These are phyloP conservation scores for Caenorhabditis zanzibari DNA, from an alignment of 2,888 invertebrate species.

Conservation along the genomic window DNA sequence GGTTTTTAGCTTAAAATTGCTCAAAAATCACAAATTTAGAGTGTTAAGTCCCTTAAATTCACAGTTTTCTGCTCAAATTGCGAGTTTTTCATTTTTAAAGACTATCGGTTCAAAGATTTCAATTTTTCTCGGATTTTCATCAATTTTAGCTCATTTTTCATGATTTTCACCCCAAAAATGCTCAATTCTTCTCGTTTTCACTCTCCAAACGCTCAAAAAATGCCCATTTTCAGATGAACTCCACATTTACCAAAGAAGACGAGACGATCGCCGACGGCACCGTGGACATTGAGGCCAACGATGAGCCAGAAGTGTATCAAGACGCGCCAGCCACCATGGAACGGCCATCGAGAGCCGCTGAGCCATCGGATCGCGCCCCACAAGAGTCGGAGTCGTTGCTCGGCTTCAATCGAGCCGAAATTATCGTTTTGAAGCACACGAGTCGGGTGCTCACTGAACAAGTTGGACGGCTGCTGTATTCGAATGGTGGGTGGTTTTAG, in stretches of 20 bases:
- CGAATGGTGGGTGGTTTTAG: conserved; percentile 52
- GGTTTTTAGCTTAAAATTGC: too few relatives aligned
- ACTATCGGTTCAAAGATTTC: background rate
- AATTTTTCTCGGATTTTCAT: conserved; percentile 1
- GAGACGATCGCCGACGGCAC: conserved; percentile 3
- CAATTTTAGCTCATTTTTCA: background rate
- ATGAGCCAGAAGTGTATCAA: background rate
- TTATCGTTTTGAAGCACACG: conserved; percentile 46
- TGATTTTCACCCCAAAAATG: background rate
- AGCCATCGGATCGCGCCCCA: too few relatives aligned
- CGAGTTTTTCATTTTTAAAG: background rate
- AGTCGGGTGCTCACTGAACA: conserved; percentile 14
- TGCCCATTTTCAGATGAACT: background rate
- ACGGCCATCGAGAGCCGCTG: background rate
- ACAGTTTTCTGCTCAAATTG: background rate
- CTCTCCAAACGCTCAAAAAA: too few relatives aligned
- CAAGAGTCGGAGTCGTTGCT: conserved; percentile 5
- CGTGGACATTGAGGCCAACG: background rate
- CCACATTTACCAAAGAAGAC: conserved; percentile 45
- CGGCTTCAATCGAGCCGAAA: conserved; percentile 40
- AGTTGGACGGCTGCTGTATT: conserved; percentile 36
- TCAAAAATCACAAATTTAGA: too few relatives aligned
- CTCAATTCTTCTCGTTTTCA: conserved; percentile 1
- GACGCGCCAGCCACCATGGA: background rate
- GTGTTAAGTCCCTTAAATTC: too few relatives aligned